phyloP scores from a whole-genome alignment of 1,140 invertebrate genomes.

The Parapsyche elsis region DNA sequence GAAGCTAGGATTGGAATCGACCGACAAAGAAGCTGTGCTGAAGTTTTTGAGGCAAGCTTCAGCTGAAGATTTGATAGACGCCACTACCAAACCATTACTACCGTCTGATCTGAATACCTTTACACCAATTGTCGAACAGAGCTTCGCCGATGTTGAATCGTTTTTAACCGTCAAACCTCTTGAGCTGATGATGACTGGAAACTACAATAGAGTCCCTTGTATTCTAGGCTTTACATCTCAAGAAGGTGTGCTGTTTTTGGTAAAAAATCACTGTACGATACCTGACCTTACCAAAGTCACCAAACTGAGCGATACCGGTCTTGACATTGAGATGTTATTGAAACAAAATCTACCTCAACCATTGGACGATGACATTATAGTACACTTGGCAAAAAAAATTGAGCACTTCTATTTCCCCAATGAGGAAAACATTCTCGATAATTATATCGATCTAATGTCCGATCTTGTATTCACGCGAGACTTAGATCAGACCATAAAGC shows the following conservation, averaged over 20 bases:
- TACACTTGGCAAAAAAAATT: slow-evolving; percentile 37
- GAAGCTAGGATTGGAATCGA: slow-evolving; percentile 66
- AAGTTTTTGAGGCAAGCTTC: slow-evolving; percentile 49
- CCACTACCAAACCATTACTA: slow-evolving; percentile 55
- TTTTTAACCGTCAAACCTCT: slow-evolving; percentile 51
- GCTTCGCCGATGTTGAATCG: slow-evolving; percentile 23
- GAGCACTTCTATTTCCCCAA: slow-evolving; percentile 45
- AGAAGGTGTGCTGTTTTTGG: slow-evolving; percentile 53
- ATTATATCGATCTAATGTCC: slow-evolving; percentile 40
- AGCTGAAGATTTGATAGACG: slow-evolving; percentile 54
- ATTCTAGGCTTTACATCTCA: slow-evolving; percentile 52
- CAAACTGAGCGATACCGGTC: neutral
- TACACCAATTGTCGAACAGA: slow-evolving; percentile 48
- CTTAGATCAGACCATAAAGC: slow-evolving; percentile 22
- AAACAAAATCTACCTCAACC: too few species aligned
- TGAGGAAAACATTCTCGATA: slow-evolving; percentile 26
- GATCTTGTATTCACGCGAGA: slow-evolving; percentile 45
- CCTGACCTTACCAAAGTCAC: neutral
- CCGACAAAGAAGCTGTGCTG: slow-evolving; percentile 60
- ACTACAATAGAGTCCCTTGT: slow-evolving; percentile 53
- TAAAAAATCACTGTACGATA: slow-evolving; percentile 19
- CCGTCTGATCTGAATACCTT: slow-evolving; percentile 44
- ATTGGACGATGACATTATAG: neutral
- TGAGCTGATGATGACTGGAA: slow-evolving; percentile 48
- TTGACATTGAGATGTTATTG: too few species aligned